A percentile compares a stretch with the other conserved stretches of the same genome.
Evolutionary conservation across 2,888 invertebrate species (phyloP).

Genomic region (Drosophila neonasuta): DNA sequence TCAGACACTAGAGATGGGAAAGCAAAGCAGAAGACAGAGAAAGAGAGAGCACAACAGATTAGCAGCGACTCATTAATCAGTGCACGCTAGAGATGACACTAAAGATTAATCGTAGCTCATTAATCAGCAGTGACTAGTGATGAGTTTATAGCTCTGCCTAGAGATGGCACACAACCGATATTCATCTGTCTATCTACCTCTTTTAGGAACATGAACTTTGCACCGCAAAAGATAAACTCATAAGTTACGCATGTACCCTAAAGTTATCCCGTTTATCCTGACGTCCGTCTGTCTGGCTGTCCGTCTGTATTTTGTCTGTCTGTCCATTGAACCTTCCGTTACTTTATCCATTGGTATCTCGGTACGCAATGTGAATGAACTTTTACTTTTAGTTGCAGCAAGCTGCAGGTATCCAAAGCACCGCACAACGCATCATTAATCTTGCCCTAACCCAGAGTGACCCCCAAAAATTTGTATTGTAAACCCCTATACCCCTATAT

Average conservation of each 20-base stretch:
- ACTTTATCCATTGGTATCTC: conserved; percentile 32
- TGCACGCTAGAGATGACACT: not conserved
- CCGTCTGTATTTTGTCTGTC: conserved; percentile 3
- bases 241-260: conserved; percentile 45
- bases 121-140: not conserved
- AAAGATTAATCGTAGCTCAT: not conserved
- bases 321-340: conserved; percentile 5
- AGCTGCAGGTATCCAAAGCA: conserved; percentile 50
- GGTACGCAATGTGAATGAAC: conserved; percentile 66
- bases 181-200: not conserved
- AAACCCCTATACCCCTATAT: not conserved
- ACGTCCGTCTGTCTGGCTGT: not conserved
- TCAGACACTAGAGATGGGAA: conserved; percentile 3
- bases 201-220: not conserved
- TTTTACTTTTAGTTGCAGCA: conserved; percentile 61
- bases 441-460: conserved; percentile 10
- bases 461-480: not conserved
- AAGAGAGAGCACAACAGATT: not conserved
- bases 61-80: not conserved
- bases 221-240: conserved; percentile 42
- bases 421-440: conserved; percentile 26
- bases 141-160: not conserved
- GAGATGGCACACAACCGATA: not conserved
- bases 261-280: conserved; percentile 16
- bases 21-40: not conserved